Evolutionary conservation across 2,797 vertebrate genomes (phyloP), one percentile per base, ranked within the genome.

Genomic region (Ctenochaetus hawaiiensis): DNA sequence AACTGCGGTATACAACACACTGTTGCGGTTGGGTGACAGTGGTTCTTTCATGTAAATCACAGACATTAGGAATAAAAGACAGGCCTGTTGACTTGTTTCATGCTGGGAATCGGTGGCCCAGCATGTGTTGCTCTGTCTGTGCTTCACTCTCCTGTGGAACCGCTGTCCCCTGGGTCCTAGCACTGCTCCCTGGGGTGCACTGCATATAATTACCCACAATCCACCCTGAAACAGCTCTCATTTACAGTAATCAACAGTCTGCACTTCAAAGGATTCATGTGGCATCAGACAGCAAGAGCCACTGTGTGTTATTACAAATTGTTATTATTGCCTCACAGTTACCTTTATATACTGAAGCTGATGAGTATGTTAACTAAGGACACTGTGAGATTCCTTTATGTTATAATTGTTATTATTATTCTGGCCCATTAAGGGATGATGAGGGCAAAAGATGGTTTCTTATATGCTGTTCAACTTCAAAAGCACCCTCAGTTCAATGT

Each of bases 131-230:
- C 93, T 93, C 91, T 92, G 93, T 93, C 93, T 93, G 84, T 90
- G 91, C 90, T 91, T 90, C 91, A 82, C 89, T 94, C 91, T 94
- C 91, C 89, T 90, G 93, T 94, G 93, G 93, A 94, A 93, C 87
- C 44, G 81, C 90, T 87, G 88, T 93, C 93, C 93, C 93, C 75
- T 90, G 93, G 90, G 93, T 88, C 88, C 85, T 91, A 89, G 89
- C 92, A 93, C 92, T 93, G 93, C 91, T 94, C 93, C 92, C 93
- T 87, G 80, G 93, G 85, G 93, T 94, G 93, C 93, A 92, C 91
- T 94, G 93, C 93, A 93, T 94, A 94, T 94, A 94, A 94, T 94
- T 94, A 94, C 93, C 93, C 93, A 94, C 92, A 93, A 94, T 94
- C 93, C 93, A 94, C 93, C 93, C 93, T 94, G 93, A 94, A 94